phyloP scores from a whole-genome alignment of 2,113 vertebrate species.

The Chiloscyllium plagiosum region DNA sequence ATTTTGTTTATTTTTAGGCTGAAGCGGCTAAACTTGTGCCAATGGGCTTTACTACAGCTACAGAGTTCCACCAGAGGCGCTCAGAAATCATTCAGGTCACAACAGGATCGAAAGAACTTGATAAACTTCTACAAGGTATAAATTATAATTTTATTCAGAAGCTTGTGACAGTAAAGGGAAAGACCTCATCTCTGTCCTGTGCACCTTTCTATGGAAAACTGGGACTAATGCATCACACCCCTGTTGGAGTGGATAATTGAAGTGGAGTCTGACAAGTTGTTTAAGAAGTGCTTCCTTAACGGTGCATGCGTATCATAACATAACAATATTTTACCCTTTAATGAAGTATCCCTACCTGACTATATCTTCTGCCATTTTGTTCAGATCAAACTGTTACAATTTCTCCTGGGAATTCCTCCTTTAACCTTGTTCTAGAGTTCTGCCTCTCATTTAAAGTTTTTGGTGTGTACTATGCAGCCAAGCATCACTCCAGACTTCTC shows the following conservation, averaged over 20 bases:
- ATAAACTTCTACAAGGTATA: conserved; percentile 85
- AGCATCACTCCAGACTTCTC: not conserved
- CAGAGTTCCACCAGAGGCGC: conserved; percentile 90
- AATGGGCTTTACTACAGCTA: conserved; percentile 96
- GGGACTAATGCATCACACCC: too few species aligned
- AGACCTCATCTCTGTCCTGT: not conserved
- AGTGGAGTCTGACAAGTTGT: too few species aligned
- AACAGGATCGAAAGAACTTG: conserved; percentile 94
- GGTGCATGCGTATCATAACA: too few species aligned
- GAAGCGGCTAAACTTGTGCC: conserved; percentile 93
- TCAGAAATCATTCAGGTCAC: conserved; percentile 96
- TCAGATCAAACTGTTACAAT: not conserved
- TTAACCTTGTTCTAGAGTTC: not conserved
- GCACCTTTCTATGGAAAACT: not conserved
- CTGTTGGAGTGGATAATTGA: too few species aligned
- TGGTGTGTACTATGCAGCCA: not conserved
- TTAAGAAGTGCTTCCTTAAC: too few species aligned
- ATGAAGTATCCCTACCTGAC: too few species aligned
- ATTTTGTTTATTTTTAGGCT: conserved; percentile 52
- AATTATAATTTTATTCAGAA: not conserved
- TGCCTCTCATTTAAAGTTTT: not conserved
- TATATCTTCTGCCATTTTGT: not conserved
- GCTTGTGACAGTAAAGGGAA: not conserved
- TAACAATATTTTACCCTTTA: too few species aligned
- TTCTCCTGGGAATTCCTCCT: not conserved